Evolutionary conservation across 35 echinoderm and acorn worm genomes (phyloP), one percentile per base, ranked within the genome.

Genomic region (Heliocidaris erythrogramma): DNA sequence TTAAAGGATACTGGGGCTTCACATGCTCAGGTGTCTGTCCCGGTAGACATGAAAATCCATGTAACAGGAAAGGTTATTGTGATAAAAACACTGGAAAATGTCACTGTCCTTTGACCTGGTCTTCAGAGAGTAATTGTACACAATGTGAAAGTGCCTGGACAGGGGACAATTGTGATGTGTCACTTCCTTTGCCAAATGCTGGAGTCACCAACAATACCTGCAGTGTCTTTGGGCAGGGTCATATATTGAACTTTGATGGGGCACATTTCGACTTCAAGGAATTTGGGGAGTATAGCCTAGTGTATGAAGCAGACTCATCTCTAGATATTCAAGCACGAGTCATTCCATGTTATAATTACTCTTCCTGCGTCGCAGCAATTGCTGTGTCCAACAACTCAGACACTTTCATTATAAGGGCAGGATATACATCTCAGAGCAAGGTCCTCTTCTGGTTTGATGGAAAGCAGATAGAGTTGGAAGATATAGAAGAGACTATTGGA

Each of bases 201-300:
- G 94, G 60, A 88, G 21, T 18, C 32, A 94, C 32, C 5, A 47
- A 90, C n/a, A 95, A 95, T 59, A 53, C 94, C 8, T 98, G 97
- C 93, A 84, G 53, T 89, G 48, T 97, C 29, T 98, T 95, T 95
- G 97, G 97, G 48, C 97, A 98, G 86, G 97, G 97, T 78, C 97
- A 98, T 85, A 59, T 96, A 18, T 90, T 86, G 86, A 98, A 32
- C 30, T 98, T 97, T 96, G 97, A 98, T 94, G 96, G 96, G 10
- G 94, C 65, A 6, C 49, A 94, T 16, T 98, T 95, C 96, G 97
- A 98, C 86, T 98, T 98, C 88, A 98, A 98, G 86, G 97, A 98
- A 90, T 59, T 95, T 85, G 97, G 97, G 32, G 97, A 98, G 94
- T 97, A 95, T 90, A 32, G 61, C 14, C 48, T 98, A 13, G 16